Evolutionary conservation across 1,140 invertebrate species (phyloP), one percentile per base, ranked within the genome.

Genomic region (Pemphigus obesinymphae): DNA sequence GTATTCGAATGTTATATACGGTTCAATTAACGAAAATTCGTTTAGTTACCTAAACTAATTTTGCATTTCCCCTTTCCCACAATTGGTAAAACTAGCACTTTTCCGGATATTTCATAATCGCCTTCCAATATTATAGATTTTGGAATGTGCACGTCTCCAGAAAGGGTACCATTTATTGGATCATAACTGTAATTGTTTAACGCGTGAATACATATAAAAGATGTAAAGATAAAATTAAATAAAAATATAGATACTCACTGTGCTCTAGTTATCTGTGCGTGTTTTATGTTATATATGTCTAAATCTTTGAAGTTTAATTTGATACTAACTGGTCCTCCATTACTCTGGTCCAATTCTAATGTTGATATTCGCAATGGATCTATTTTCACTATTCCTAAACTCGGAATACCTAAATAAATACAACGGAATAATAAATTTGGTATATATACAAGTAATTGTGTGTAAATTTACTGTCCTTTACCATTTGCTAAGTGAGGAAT

Each of bases 221-320:
- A n/a, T n/a, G n/a, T n/a, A 34, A n/a, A 45, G 3, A n/a, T 23
- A 43, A 8, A 37, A 31, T 58, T 34, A 23, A 13, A 34, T 3
- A 76, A 15, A 55, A 13, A 45, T 23, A 55, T 73, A 73, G 20
- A 7, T 34, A 37, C 73, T 37, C 4, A 76, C 73, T 76, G 26
- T 8, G 37, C 0, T 48, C 40, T 34, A 8, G 43, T n/a, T 2
- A 70, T 0, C 13, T 15, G 3, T 17, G 26, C 5, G 2, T 3
- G 11, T 17, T 58, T 76, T 2, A 53, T 1, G 13, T 76, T 76
- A 3, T 0, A 0, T 11, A 89, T 83, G 37, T 86, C 83, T 1
- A 87, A 83, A 45, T 89, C 85, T 6, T 43, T 85, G 43, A 89
- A 88, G 43, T 82, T 83, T 2, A 88, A 53, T 13, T 86, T 85